A percentile compares a stretch with the other conserved stretches of the same genome.
Evolutionary conservation across 1,140 invertebrate species (phyloP).

Genomic region (Planococcus citri): DNA sequence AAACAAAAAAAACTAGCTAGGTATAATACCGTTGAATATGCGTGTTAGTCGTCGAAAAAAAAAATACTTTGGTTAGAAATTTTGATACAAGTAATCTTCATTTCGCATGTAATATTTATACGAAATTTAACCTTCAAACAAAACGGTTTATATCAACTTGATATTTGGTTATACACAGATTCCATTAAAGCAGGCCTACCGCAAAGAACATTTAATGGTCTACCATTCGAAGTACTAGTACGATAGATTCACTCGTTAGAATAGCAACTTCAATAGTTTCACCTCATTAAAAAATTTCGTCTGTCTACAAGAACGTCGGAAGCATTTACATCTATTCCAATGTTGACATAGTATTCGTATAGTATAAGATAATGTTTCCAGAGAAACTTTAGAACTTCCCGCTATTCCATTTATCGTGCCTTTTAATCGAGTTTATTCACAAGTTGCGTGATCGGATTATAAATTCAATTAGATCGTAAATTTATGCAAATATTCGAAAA

Average conservation of each 20-base stretch:
- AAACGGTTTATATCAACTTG: too few species aligned
- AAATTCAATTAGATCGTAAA: background rate
- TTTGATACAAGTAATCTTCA: too few species aligned
- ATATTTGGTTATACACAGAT: too few species aligned
- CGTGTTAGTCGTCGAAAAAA: too few species aligned
- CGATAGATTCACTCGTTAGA: background rate
- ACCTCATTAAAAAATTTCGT: constrained; percentile 3
- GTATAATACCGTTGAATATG: too few species aligned
- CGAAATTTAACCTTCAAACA: too few species aligned
- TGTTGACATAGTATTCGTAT: background rate
- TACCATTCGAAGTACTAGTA: background rate
- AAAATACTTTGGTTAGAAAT: too few species aligned
- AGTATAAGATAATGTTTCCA: background rate
- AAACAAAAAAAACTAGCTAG: too few species aligned
- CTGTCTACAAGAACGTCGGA: background rate
- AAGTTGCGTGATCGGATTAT: background rate
- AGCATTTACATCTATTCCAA: background rate
- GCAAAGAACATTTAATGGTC: background rate
- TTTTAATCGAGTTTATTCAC: background rate
- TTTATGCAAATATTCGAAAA: background rate
- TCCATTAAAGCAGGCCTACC: too few species aligned
- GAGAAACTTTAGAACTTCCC: background rate
- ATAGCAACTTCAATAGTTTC: background rate
- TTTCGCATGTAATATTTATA: too few species aligned
- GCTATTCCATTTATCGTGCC: background rate